Base-by-base conservation (phyloP, 2,797 vertebrate species). In the Denticeps clupeoides region DNA sequence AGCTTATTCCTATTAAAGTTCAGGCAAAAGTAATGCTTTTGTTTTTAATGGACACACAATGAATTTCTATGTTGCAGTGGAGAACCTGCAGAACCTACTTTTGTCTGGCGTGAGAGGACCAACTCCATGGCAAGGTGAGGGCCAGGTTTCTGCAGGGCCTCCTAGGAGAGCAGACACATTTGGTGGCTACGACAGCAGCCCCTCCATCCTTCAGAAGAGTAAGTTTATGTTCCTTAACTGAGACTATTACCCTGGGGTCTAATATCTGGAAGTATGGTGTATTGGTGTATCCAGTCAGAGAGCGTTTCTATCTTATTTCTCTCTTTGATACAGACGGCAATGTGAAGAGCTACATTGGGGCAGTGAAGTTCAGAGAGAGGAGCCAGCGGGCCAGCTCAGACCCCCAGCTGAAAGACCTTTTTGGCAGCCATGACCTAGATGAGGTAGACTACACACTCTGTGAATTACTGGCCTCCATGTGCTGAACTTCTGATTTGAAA, bases 41-140 rank as follows among this genome's bases (percentile, higher is more conserved):
- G 18, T 38, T 5, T 35, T 38, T 10, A 38, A 35, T 4, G 18
- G 15, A 9, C 21, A 25, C 3, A 1, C 7, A 25, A 7, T 33
- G 8, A 8, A 0, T 26, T 12, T 35, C 7, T 24, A 3, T 38
- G 23, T 35, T 3, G 12, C 51, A 99, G 95, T 89, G 56, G 90
- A 95, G 67, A 87, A 84, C 56, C 88, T 98, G 21, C 90, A 97
- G 73, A 84, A 80, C 56, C 66, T 93, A 25, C 71, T 99, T 59
- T 77, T 83, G 50, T 81, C 74, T 8, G 76, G 68, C 24, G 75
- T 82, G 43, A 78, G 61, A 47, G 72, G 56, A 23, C 38, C 55
- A 4, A 43, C 55, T 3, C 21, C 68, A 8, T 79, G 59, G 9
- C 32, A 29, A 0, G 87, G 88, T 9, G 85, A 84, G 0, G 69